Conservation (phyloP, 2,113 vertebrate genomes). For the Aptenodytes patagonicus region DNA sequence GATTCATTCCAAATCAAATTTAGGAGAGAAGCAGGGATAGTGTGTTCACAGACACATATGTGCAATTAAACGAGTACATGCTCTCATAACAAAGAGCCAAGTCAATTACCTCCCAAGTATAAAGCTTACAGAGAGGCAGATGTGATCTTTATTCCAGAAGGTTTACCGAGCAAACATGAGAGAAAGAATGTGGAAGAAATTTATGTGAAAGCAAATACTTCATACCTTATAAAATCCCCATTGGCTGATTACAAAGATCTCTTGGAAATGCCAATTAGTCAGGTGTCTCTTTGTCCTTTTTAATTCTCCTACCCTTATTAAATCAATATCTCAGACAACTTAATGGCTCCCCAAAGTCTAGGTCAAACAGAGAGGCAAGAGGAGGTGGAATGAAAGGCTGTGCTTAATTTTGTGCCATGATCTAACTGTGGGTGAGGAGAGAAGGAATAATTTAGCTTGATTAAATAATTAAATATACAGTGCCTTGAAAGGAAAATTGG, state of each 20-base stretch:
- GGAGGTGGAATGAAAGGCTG: conserved; percentile 6
- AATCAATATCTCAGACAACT: conserved; percentile 60
- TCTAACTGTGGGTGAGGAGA: conserved; percentile 10
- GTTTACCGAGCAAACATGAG: conserved; percentile 36
- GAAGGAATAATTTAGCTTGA: conserved; percentile 43
- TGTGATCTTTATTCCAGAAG: conserved; percentile 49
- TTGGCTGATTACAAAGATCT: conserved; percentile 52
- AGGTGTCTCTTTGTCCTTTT: conserved; percentile 65
- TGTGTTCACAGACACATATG: conserved; percentile 60
- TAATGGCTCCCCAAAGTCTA: conserved; percentile 66
- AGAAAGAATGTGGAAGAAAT: conserved; percentile 44
- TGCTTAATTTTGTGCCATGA: conserved; percentile 34
- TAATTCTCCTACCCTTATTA: conserved; percentile 66
- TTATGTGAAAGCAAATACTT: conserved; percentile 61
- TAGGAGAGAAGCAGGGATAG: conserved; percentile 48
- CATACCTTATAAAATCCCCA: conserved; percentile 51
- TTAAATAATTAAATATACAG: conserved; percentile 46
- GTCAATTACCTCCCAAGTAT: conserved; percentile 57
- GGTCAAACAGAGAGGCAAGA: conserved; percentile 59
- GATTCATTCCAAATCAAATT: conserved; percentile 74
- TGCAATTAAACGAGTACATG: conserved; percentile 56
- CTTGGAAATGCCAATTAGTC: conserved; percentile 67
- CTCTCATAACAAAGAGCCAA: conserved; percentile 42
- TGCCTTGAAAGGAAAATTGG: conserved; percentile 28
- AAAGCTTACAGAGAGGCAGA: conserved; percentile 25